Percentiles rank a stretch among this genome's conserved stretches.
Conservation (phyloP, 2,797 vertebrate genomes). For the Xiphophorus birchmanni region DNA sequence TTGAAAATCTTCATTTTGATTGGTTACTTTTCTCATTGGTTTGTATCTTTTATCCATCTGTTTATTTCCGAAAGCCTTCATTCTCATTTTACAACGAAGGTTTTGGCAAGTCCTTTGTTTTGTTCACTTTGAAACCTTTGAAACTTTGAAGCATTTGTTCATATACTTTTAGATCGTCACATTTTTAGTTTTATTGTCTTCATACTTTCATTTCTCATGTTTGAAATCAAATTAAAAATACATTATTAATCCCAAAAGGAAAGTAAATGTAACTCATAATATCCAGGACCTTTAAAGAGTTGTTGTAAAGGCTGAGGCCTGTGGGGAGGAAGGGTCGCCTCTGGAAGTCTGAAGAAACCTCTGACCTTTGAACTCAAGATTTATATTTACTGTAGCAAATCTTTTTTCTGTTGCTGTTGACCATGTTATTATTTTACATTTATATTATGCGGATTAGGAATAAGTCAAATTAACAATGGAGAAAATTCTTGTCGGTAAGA, state of each 20-base stretch:
- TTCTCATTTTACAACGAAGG: not conserved
- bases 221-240: no score
- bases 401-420: not conserved
- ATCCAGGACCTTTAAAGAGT: no score
- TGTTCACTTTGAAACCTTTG: not conserved
- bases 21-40: not conserved
- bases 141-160: not conserved
- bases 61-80: not conserved
- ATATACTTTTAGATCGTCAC: not conserved
- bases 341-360: no score
- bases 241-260: no score
- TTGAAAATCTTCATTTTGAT: not conserved
- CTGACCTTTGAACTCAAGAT: not conserved
- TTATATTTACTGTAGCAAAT: not conserved
- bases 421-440: not conserved
- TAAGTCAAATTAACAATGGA: not conserved
- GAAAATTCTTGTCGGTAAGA: not conserved
- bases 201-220: no score
- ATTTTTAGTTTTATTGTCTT: not conserved
- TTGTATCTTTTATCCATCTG: not conserved
- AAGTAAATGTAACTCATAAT: no score
- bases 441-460: not conserved
- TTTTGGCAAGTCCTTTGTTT: not conserved
- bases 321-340: no score
- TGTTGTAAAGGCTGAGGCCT: no score